Base-by-base conservation (phyloP, 2,797 vertebrate species). In the Lycodopsis pacificus region DNA sequence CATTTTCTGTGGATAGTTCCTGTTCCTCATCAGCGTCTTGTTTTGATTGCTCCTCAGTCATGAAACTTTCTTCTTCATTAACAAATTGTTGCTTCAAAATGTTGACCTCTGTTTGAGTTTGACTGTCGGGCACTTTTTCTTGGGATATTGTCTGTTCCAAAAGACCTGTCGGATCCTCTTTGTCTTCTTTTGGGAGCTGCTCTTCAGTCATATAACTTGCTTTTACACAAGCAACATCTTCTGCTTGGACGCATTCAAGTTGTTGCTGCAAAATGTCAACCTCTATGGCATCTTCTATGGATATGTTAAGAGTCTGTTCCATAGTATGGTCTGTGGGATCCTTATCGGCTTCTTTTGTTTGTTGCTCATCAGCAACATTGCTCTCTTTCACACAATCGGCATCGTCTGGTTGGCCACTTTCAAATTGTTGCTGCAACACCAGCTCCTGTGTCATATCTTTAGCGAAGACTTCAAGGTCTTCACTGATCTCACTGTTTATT, bases 351-450 rank as follows among this genome's bases (percentile, higher is more conserved):
- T 80, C 66, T 56, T 67, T 32, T 65, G 59, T 46, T 53, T 74
- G 73, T 64, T 77, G 64, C 38, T 84, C 71, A 51, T 73, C 54
- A 30, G 19, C 17, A 44, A 65, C 34, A 27, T 61, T 62, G 15
- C 22, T 65, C 12, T 90, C 80, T 53, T 56, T 70, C 17, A 49
- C 19, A 53, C 30, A 73, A n/a, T 27, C 42, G 56, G 32, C 51
- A 66, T 81, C 30, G 9, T 79, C 73, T 42, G 38, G 7, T 65
- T 71, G 30, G 10, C 13, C n/a, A 76, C 9, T 40, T 64, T 76
- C 77, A 64, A 17, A 42, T n/a, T 74, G 69, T 54, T 81, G 63
- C 30, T 73, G 32, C 64, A 81, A 72, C 64, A 34, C 30, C 19
- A 12, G 20, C 19, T 82, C 63, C 19, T 79, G 65, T 11, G 56